A percentile compares a stretch with the other conserved stretches of the same genome.
These are phyloP conservation scores for Chiridota heheva DNA, from an alignment of 35 echinoderm and acorn worm species.

Conservation along the genomic window DNA sequence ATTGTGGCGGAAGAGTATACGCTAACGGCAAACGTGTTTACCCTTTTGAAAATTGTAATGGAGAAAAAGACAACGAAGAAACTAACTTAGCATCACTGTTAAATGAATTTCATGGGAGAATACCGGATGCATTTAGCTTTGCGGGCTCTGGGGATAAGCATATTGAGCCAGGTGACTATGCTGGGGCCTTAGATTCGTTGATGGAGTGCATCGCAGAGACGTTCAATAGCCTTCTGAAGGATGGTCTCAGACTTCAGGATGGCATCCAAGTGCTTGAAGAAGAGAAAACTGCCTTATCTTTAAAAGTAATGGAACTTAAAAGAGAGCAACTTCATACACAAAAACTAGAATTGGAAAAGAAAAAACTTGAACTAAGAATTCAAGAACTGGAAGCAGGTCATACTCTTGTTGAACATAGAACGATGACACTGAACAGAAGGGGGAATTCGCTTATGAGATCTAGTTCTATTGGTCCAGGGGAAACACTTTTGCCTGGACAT, in stretches of 20 bases:
- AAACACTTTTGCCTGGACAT: not conserved
- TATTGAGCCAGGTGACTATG: constrained; percentile 54
- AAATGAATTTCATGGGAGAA: constrained; percentile 33
- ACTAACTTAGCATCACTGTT: not conserved
- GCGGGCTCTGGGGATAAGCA: constrained; percentile 57
- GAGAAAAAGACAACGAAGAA: not conserved
- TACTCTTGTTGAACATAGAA: constrained; percentile 58
- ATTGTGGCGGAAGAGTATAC: constrained; percentile 79
- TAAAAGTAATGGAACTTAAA: constrained; percentile 80
- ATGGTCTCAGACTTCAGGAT: constrained; percentile 78
- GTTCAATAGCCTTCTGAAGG: constrained; percentile 67
- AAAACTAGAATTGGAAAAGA: constrained; percentile 76
- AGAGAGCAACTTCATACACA: constrained; percentile 83
- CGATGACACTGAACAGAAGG: constrained; percentile 72
- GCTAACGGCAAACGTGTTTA: constrained; percentile 78
- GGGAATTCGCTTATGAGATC: constrained; percentile 53
- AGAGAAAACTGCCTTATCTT: constrained; percentile 75
- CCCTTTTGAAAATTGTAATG: constrained; percentile 55
- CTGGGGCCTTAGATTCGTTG: constrained; percentile 61
- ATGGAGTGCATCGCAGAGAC: constrained; percentile 62
- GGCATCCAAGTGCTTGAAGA: constrained; percentile 64
- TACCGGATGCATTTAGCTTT: constrained; percentile 60
- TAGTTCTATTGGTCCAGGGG: constrained; percentile 55
- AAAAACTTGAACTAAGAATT: constrained; percentile 82
- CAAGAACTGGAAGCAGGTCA: constrained; percentile 78